Base-by-base conservation (phyloP, 64 coral and sea anemone species). In the Cladopsammia gracilis region DNA sequence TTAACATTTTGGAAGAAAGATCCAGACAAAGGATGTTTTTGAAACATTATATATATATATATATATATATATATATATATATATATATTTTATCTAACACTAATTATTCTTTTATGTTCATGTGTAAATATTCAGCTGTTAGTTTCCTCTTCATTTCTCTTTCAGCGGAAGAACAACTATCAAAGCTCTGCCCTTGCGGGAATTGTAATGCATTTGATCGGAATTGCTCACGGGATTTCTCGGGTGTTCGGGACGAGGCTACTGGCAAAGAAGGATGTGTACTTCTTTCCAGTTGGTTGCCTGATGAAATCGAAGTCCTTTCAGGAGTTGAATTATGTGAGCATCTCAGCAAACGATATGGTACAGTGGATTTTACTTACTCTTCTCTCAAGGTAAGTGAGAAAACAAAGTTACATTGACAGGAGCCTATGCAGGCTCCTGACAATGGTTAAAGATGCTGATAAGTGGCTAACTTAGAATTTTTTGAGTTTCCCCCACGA, bases 141-240 rank as follows among this genome's bases (percentile, higher is more conserved):
- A 34, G 34, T 34, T 34, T 2, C 34, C 34, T 34, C 18, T 44
- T 69, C 62, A 9, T 48, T 76, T 62, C 42, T 91, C 71, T 57
- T 10, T 7, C 57, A 94, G 86, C 70, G 16, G 92, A 94, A 70
- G 92, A 89, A 7, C 77, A 76, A 53, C 92, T 84, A 14, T 22
- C 79, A 49, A 89, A 45, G 22, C 20, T 6, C 23, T 94, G 92
- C 25, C 92, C 92, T 26, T 89, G 92, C 53, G 77, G 77, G 60
- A 88, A 94, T 45, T 94, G 92, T 51, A 12, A 23, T 72, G 10
- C 13, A 15, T 84, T 84, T 50, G 80, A 84, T 67, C 62, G 18
- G 44, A 43, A 67, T 10, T 9, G 5, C 62, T 8, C 58, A 7
- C 61, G 10, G 80, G 62, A 51, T 19, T 8, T 6, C 72, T n/a